These are phyloP conservation scores for Drosophila repleta DNA, from an alignment of 1,140 invertebrate genomes.

Conservation along the genomic window DNA sequence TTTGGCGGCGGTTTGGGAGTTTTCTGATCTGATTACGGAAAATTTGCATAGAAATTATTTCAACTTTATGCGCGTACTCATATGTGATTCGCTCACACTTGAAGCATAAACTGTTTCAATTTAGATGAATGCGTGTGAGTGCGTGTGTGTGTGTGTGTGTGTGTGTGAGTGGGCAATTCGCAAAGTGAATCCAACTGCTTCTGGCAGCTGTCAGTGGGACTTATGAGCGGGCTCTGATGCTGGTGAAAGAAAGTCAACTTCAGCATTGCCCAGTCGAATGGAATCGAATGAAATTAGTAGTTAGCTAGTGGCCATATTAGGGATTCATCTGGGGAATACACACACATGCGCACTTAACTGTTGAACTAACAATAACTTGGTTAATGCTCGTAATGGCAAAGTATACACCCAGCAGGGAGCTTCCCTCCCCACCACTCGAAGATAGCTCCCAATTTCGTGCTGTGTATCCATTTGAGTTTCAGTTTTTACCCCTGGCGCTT, in stretches of 20 bases:
- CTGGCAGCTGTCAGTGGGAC: constrained; percentile 65
- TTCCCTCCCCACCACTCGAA: not conserved
- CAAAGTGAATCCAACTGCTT: constrained; percentile 43
- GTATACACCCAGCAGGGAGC: not conserved
- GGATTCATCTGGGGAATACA: constrained; percentile 13
- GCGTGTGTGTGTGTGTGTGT: constrained; percentile 29
- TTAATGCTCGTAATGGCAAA: constrained; percentile 38
- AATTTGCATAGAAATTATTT: constrained; percentile 82
- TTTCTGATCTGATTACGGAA: constrained; percentile 72
- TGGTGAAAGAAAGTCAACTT: constrained; percentile 3
- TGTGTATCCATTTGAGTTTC: constrained; percentile 18
- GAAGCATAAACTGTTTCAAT: constrained; percentile 68
- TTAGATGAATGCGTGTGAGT: constrained; percentile 55
- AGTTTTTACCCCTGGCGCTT: constrained; percentile 9
- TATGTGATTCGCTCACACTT: constrained; percentile 25
- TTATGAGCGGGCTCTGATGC: constrained; percentile 39
- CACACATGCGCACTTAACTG: constrained; percentile 2
- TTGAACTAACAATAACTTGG: constrained; percentile 27
- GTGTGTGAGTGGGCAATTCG: not conserved
- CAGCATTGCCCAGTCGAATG: constrained; percentile 10
- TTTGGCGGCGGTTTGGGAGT: constrained; percentile 33
- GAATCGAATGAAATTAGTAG: constrained; percentile 32
- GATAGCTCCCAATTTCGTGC: constrained; percentile 13
- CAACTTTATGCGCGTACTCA: constrained; percentile 38
- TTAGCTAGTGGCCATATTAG: constrained; percentile 5